Evolutionary conservation across 2,797 vertebrate species (phyloP).

Genomic region (Catharus ustulatus): DNA sequence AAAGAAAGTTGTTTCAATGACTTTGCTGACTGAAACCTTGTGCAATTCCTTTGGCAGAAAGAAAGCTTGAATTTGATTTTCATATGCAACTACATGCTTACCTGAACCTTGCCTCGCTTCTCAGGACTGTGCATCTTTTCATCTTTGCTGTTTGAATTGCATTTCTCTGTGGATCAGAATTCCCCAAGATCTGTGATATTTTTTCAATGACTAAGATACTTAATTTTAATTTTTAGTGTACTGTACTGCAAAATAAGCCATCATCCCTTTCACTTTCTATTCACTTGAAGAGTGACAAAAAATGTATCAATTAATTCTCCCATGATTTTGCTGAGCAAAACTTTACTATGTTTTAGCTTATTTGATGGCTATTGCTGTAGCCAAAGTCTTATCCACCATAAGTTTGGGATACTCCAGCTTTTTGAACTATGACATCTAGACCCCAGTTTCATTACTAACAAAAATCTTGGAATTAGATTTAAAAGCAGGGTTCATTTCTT

Average conservation of each 20-base stretch:
- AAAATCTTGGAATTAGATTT: slow-evolving; percentile 26
- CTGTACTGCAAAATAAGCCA: slow-evolving; percentile 13
- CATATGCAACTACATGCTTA: slow-evolving; percentile 32
- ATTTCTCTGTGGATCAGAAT: slow-evolving; percentile 10
- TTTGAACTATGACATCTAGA: background rate
- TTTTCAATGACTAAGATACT: background rate
- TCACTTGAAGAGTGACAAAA: background rate
- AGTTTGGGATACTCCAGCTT: slow-evolving; percentile 18
- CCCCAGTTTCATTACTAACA: slow-evolving; percentile 1
- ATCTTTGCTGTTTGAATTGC: background rate
- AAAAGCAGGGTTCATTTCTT: background rate
- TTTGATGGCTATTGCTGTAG: slow-evolving; percentile 32
- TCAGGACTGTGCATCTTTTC: slow-evolving; percentile 17
- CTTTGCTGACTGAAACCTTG: background rate
- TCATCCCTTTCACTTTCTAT: background rate
- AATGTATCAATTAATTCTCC: slow-evolving; percentile 12
- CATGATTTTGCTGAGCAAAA: background rate
- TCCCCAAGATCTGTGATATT: background rate
- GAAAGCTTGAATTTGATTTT: slow-evolving; percentile 32
- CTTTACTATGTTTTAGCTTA: slow-evolving; percentile 30
- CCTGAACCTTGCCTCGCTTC: background rate
- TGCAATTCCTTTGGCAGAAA: slow-evolving; percentile 27
- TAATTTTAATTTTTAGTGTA: slow-evolving; percentile 27
- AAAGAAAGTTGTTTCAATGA: slow-evolving; percentile 14
- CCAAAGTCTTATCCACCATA: background rate